phyloP scores from a whole-genome alignment of 2,113 vertebrate species.

The Tiliqua scincoides region DNA sequence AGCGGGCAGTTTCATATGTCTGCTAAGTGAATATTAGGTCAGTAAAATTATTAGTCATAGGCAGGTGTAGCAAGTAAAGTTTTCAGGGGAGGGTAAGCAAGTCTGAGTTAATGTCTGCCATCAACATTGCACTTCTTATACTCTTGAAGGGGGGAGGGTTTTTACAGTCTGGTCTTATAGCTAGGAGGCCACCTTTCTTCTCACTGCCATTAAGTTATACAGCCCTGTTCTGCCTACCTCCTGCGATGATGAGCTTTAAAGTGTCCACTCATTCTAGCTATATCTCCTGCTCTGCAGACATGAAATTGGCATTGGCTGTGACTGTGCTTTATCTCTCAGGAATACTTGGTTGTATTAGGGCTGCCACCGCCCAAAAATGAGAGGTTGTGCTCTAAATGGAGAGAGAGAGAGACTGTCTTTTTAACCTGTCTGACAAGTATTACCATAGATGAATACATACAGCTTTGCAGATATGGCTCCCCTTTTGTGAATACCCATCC shows the following conservation, averaged over 20 bases:
- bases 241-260: not conserved
- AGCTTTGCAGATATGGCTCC: not conserved
- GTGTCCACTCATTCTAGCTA: not conserved
- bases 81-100: not conserved
- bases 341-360: not conserved
- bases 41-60: conserved; percentile 11
- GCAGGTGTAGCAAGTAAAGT: not conserved
- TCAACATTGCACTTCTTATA: conserved; percentile 54
- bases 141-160: conserved; percentile 31
- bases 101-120: not conserved
- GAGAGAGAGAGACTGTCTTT: not conserved
- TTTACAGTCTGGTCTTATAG: conserved; percentile 11
- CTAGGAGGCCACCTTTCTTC: not conserved
- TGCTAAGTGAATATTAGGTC: not conserved
- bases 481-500: conserved; percentile 13
- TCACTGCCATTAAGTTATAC: not conserved
- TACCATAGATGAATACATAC: not conserved
- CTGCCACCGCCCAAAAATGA: not conserved
- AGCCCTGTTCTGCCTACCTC: not conserved
- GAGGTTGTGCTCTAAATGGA: fast-evolving
- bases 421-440: not conserved
- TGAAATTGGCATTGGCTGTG: not conserved
- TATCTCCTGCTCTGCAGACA: not conserved
- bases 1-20: not conserved
- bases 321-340: conserved; percentile 8